Base-by-base conservation (phyloP, 2,888 invertebrate genomes). In the Drosophila formosana region DNA sequence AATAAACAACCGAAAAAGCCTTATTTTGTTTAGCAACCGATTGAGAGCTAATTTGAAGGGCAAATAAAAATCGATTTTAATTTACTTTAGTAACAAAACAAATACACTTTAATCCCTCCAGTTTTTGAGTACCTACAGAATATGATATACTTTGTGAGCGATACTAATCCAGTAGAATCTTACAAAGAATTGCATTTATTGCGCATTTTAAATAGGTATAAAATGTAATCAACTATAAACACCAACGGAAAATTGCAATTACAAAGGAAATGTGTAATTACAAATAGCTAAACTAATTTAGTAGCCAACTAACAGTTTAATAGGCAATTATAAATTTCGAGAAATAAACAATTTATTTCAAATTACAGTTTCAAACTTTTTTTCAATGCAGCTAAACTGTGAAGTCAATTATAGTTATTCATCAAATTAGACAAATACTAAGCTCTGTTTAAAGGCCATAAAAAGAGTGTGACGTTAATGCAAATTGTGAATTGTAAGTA, bases 381-480 rank as follows among this genome's bases (percentile, higher is more conserved):
- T 18, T 18, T 18, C 34, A 34, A 18, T 41, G 39, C 37, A 37
- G 37, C 18, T 41, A 18, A 41, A 18, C 39, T 7, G 39, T 18
- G 18, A 18, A 13, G 18, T 11, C 3, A 25, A 7, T 23, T 37
- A 4, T 8, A 37, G 25, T 37, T 34, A 26, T 37, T 51, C n/a
- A 13, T 30, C 9, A 13, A 57, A 47, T 18, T 28, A 4, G 1
- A 23, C 23, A 43, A 32, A 23, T 18, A 26, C 34, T 11, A 57
- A 26, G 37, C 26, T 2, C 11, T 9, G 37, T 11, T 46, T 34
- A 18, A 18, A 37, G 13, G 18, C 13, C 25, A 32, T 25, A 18
- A 26, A 13, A 9, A 51, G 9, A 7, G 53, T 45, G 37, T 55
- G 61, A 67, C 64, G 61, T 47, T 62, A 51, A 45, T 58, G 53